phyloP scores from a whole-genome alignment of 2,888 invertebrate species.

The Chrysodeixis includens region DNA sequence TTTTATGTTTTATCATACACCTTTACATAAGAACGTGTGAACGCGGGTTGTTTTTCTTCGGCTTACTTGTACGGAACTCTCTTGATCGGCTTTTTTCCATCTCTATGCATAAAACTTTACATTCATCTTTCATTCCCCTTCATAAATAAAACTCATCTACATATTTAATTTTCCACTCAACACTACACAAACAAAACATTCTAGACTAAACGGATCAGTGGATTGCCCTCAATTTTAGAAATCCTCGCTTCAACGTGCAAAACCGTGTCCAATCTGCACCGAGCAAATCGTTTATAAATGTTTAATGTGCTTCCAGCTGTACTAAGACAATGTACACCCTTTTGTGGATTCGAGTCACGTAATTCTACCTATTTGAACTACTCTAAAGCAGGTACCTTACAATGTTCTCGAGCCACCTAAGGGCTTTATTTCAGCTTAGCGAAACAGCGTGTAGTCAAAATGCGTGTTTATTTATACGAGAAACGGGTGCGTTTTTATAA shows the following conservation, averaged over 20 bases:
- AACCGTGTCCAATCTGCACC: constrained; percentile 23
- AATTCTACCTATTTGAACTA: constrained; percentile 66
- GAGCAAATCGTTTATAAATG: constrained; percentile 36
- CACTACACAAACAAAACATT: background rate
- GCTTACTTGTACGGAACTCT: too few species aligned
- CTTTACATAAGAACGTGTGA: too few species aligned
- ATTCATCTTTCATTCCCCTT: too few species aligned
- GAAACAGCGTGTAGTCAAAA: constrained; percentile 36
- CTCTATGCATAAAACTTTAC: background rate
- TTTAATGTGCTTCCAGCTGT: constrained; percentile 39
- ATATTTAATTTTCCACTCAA: background rate
- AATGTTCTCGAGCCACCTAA: constrained; percentile 55
- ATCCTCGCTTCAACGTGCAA: constrained; percentile 35
- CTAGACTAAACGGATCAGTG: constrained; percentile 13
- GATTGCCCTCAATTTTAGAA: constrained; percentile 26
- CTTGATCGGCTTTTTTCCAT: too few species aligned
- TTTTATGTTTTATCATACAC: too few species aligned
- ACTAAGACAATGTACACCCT: constrained; percentile 37
- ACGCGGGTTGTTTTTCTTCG: too few species aligned
- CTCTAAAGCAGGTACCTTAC: constrained; percentile 63
- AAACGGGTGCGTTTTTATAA: constrained; percentile 14
- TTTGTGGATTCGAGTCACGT: constrained; percentile 64
- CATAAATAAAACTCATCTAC: too few species aligned
- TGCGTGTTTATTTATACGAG: constrained; percentile 28
- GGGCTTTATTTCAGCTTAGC: constrained; percentile 56